Evolutionary conservation across 2,797 vertebrate genomes (phyloP), one percentile per base, ranked within the genome.

Genomic region (Karalla daura): DNA sequence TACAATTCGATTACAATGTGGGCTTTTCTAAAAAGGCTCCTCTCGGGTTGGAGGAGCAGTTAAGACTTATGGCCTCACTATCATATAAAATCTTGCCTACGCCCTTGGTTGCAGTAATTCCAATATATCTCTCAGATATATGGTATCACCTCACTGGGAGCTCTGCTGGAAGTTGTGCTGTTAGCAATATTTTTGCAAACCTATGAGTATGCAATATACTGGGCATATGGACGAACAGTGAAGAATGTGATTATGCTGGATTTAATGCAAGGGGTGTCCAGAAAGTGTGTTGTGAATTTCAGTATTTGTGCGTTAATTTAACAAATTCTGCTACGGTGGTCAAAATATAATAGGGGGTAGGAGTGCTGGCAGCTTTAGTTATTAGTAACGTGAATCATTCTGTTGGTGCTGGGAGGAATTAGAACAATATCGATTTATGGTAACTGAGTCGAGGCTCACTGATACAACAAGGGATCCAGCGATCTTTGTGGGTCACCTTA

Each of bases 401-500:
- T 36, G 17, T 63, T 40, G 5, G 50, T 74, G 28, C 51, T 17
- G 45, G 2, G 20, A 74, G 39, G 54, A 70, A 76, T 80, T 67
- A 62, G 37, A 78, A 75, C 58, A 54, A 33, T 69, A 76, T 63
- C 0, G 47, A 83, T 65, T 78, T 41, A 66, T 59, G 46, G 50
- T 63, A 77, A 83, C 61, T 21, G 33, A 65, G 68, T 36, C 45
- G 58, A 72, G 65, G 28, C 51, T 71, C 67, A 32, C 32, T 72
- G 69, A 74, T 62, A 68, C 43, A 67, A 76, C 77, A 69, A 74
- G 50, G 21, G 52, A 82, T 70, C 28, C 39, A 47, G 23, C n/a
- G 15, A 54, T 85, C 58, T 71, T 85, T 82, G 76, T 76, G 74
- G 74, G 66, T 83, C 79, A 78, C 75, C 71, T 80, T 74, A 61